Base-by-base conservation (phyloP, 1,140 invertebrate genomes). In the Drosophila simulans region DNA sequence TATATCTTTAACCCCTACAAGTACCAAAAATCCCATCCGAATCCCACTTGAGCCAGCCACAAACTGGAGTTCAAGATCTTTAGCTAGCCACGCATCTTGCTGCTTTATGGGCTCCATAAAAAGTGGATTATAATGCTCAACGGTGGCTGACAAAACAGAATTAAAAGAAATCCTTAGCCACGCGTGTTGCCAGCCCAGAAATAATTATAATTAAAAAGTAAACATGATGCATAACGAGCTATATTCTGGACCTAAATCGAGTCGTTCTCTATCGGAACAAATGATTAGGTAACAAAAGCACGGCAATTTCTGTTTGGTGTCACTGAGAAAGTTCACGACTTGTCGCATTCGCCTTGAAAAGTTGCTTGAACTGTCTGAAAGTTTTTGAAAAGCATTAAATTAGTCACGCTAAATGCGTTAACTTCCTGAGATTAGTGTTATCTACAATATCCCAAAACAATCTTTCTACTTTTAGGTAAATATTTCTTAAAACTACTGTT, bases 341-440 rank as follows among this genome's bases (percentile, higher is more conserved):
- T 42, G 27, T 27, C 27, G n/a, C 42, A 17, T 59, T 77, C 55
- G 13, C 74, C 74, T 77, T 77, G 73, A 43, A 35, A 17, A 69
- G 73, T 77, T 77, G 51, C 3, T 55, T 77, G 74, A 77, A 77
- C 74, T 77, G 49, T 48, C 31, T 37, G 25, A 25, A 52, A 48
- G 13, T 54, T 40, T 49, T 42, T 31, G 10, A 39, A 11, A 4
- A 17, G 8, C 3, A 62, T 39, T 17, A 20, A 46, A 42, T 49
- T 42, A 35, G 39, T 45, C 37, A 15, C 39, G 25, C 22, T 22
- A 11, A 48, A 45, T 63, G 55, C 35, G 17, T 34, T 58, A 52
- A 40, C 48, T 35, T 25, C 53, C 17, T 58, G 15, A 53, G 72
- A 76, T 53, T 42, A 46, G 63, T 22, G 11, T 64, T 65, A 75